phyloP scores from a whole-genome alignment of 2,797 vertebrate genomes.

The Lindbergichthys nudifrons region DNA sequence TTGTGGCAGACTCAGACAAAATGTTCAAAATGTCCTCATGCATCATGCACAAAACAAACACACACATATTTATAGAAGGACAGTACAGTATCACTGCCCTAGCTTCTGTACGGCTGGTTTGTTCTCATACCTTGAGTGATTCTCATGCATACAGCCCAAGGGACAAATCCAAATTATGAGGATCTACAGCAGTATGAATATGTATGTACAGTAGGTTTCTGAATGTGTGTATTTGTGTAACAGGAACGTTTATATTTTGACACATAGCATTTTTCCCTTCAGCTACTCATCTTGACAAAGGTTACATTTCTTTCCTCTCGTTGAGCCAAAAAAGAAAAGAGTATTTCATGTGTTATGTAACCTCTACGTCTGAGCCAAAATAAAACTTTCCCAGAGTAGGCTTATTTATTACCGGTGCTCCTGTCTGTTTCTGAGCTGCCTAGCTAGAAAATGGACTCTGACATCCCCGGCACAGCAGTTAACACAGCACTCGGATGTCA shows the following conservation, averaged over 20 bases:
- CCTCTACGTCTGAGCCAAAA: slow-evolving; percentile 62
- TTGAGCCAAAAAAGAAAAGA: slow-evolving; percentile 46
- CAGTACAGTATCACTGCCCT: slow-evolving; percentile 32
- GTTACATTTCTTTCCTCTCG: slow-evolving; percentile 21
- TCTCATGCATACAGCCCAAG: slow-evolving; percentile 13
- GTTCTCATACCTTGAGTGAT: slow-evolving; percentile 22
- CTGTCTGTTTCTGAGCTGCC: slow-evolving; percentile 69
- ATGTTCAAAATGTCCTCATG: slow-evolving; percentile 63
- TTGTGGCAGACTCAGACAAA: slow-evolving; percentile 45
- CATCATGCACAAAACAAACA: slow-evolving; percentile 26
- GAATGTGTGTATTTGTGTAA: not conserved
- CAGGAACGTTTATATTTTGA: slow-evolving; percentile 36
- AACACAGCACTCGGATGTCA: slow-evolving; percentile 28
- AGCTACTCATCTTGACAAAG: slow-evolving; percentile 23
- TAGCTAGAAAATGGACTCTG: slow-evolving; percentile 61
- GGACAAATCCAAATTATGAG: slow-evolving; percentile 20
- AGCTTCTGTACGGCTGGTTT: slow-evolving; percentile 53
- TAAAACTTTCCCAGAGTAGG: slow-evolving; percentile 69
- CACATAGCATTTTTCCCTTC: slow-evolving; percentile 2
- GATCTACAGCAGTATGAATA: slow-evolving; percentile 18
- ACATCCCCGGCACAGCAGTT: slow-evolving; percentile 42
- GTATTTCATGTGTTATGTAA: slow-evolving; percentile 72
- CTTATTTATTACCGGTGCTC: slow-evolving; percentile 59
- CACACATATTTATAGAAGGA: slow-evolving; percentile 23
- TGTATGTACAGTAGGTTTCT: slow-evolving; percentile 2